Percentiles rank a stretch among this genome's conserved stretches.
These are phyloP conservation scores for Drosophila vallismaia DNA, from an alignment of 2,888 invertebrate genomes.

Conservation along the genomic window DNA sequence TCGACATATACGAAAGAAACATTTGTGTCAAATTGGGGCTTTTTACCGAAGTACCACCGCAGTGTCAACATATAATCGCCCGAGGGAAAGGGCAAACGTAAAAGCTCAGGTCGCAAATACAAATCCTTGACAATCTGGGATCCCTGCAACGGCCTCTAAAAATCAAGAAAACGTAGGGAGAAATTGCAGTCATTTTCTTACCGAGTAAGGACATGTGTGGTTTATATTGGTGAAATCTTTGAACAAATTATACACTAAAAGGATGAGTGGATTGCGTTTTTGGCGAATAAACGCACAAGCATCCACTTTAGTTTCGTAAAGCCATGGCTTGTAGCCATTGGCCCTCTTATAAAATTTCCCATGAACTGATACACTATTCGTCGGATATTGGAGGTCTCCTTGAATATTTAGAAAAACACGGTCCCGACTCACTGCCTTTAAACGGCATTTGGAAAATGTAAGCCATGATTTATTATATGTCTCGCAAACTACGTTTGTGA, in stretches of 20 bases:
- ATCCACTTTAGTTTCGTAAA: background rate
- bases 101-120: background rate
- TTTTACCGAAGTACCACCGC: background rate
- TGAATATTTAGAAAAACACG: background rate
- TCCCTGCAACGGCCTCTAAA: background rate
- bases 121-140: background rate
- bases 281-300: background rate
- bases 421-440: background rate
- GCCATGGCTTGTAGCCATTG: constrained; percentile 1
- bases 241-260: background rate
- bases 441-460: background rate
- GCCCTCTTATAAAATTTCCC: background rate
- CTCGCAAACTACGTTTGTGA: background rate
- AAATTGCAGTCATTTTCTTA: background rate
- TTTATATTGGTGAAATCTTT: background rate
- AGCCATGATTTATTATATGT: background rate
- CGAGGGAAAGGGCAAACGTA: background rate
- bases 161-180: background rate
- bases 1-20: background rate
- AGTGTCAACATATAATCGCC: background rate
- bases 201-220: background rate
- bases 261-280: background rate
- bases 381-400: background rate
- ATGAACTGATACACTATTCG: background rate
- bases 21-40: background rate